phyloP scores from a whole-genome alignment of 2,797 vertebrate genomes.

The Lerista edwardsae region DNA sequence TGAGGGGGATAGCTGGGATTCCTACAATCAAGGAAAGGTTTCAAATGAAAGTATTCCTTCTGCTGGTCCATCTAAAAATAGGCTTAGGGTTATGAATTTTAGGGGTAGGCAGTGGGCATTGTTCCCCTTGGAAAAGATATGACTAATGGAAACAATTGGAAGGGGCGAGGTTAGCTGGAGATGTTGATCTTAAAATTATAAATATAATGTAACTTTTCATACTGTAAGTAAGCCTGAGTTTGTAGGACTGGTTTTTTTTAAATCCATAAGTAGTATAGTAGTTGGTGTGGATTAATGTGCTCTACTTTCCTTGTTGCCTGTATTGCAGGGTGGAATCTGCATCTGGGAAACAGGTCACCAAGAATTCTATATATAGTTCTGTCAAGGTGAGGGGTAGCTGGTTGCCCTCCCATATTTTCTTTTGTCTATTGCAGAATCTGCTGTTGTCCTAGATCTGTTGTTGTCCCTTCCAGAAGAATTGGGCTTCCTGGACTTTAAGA shows the following conservation, averaged over 20 bases:
- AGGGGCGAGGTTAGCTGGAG: not conserved
- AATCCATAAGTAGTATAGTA: not conserved
- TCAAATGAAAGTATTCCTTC: not conserved
- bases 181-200: not conserved
- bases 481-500: conserved; percentile 45
- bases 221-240: no score
- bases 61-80: not conserved
- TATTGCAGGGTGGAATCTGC: not conserved
- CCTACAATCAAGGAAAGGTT: not conserved
- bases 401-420: not conserved
- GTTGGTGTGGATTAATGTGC: not conserved
- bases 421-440: conserved; percentile 58
- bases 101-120: not conserved
- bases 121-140: no score
- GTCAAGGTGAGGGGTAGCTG: not conserved
- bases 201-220: no score
- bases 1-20: not conserved
- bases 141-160: not conserved
- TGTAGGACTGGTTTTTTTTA: no score
- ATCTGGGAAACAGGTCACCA: not conserved
- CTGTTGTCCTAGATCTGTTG: conserved; percentile 69
- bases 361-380: not conserved
- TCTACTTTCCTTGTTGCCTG: not conserved
- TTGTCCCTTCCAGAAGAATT: conserved; percentile 67
- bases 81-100: not conserved